phyloP scores from a whole-genome alignment of 92 coral and sea anemone genomes.

The Epizoanthus ramosus region DNA sequence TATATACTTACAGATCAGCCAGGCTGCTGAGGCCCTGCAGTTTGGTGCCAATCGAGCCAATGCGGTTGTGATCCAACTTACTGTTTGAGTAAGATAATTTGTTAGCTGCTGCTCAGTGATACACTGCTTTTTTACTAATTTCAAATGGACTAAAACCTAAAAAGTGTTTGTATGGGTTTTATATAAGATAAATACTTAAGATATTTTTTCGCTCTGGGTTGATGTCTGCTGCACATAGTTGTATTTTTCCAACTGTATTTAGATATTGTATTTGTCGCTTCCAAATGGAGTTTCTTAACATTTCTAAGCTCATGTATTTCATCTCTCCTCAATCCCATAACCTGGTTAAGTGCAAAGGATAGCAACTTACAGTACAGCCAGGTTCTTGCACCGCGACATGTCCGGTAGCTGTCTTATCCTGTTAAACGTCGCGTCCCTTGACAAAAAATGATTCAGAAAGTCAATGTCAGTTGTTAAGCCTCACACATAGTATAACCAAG shows the following conservation, averaged over 20 bases:
- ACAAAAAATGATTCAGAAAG: neutral
- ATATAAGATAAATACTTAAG: no score
- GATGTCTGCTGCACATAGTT: no score
- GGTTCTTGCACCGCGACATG: conserved; percentile 62
- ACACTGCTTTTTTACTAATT: no score
- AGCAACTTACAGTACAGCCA: conserved; percentile 67
- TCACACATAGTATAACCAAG: no score
- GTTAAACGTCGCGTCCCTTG: conserved; percentile 78
- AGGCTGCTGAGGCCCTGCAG: conserved; percentile 20
- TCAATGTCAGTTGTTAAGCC: neutral
- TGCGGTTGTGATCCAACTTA: conserved; percentile 31
- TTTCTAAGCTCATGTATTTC: no score
- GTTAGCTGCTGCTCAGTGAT: neutral
- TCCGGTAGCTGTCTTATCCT: conserved; percentile 69
- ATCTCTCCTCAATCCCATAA: no score
- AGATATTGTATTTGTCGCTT: no score
- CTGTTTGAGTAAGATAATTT: neutral
- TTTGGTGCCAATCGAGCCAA: conserved; percentile 31
- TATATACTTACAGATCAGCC: conserved; percentile 20
- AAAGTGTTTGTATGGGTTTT: no score
- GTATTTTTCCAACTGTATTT: no score
- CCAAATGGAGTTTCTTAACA: no score
- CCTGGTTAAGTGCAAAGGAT: neutral
- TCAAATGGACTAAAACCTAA: no score
- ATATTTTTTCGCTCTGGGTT: no score